phyloP scores from a whole-genome alignment of 2,888 invertebrate species.

The Plebejus melissa region DNA sequence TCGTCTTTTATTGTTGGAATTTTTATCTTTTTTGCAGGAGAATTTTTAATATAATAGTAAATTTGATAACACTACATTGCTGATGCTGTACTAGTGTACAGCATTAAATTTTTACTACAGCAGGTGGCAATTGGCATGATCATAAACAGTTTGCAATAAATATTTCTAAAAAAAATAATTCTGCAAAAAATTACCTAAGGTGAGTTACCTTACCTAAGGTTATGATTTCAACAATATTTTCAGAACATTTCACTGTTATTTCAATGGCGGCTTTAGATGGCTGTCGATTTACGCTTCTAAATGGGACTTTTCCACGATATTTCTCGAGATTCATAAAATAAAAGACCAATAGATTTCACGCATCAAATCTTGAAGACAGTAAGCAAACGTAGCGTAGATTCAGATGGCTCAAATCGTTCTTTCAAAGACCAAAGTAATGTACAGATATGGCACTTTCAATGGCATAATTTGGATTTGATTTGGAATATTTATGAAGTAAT shows the following conservation, averaged over 20 bases:
- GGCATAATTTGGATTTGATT: not conserved
- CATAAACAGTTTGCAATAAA: not conserved
- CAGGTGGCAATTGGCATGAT: not conserved
- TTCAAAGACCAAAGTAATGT: not conserved
- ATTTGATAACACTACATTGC: not conserved
- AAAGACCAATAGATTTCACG: slow-evolving; percentile 48
- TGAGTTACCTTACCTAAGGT: no score
- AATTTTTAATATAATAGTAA: not conserved
- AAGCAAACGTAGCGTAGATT: slow-evolving; percentile 59
- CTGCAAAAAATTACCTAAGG: not conserved
- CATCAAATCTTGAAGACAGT: slow-evolving; percentile 56
- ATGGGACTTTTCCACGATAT: slow-evolving; percentile 6
- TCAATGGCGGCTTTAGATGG: slow-evolving; percentile 33
- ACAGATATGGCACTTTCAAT: not conserved
- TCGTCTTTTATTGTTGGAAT: slow-evolving; percentile 26
- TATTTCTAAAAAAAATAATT: not conserved
- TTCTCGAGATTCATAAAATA: slow-evolving; percentile 13
- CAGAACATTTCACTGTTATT: slow-evolving; percentile 19
- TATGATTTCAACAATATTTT: not conserved
- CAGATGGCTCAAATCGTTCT: slow-evolving; percentile 56
- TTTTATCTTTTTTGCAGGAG: not conserved
- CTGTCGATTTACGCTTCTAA: slow-evolving; percentile 23
- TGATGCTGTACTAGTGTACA: no score
- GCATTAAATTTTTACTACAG: no score
- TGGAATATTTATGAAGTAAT: not conserved